Conservation (phyloP, 2,888 invertebrate species). For the Drosophila anomelani region DNA sequence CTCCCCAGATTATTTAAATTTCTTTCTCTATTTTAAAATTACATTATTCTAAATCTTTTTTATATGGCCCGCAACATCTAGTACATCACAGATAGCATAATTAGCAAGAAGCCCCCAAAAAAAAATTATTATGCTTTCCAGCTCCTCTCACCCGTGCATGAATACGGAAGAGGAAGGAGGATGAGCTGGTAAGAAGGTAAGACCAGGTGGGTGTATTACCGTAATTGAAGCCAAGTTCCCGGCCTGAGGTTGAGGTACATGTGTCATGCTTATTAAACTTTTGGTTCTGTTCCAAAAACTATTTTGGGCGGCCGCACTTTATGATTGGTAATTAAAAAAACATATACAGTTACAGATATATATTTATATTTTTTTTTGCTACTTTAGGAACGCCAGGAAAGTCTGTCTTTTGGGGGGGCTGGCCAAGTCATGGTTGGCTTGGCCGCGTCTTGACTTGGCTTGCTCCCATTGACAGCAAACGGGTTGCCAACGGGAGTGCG, state of each 20-base stretch:
- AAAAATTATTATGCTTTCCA: constrained; percentile 34
- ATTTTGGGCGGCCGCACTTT: constrained; percentile 65
- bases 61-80: constrained; percentile 17
- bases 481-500: constrained; percentile 39
- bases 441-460: constrained; percentile 54
- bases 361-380: constrained; percentile 20
- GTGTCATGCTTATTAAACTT: constrained; percentile 74
- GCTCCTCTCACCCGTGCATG: constrained; percentile 24
- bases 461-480: constrained; percentile 44
- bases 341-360: constrained; percentile 5
- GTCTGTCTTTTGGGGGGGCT: constrained; percentile 43
- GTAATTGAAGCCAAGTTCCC: constrained; percentile 38
- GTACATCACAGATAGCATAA: constrained; percentile 44
- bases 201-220: constrained; percentile 39
- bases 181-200: neutral
- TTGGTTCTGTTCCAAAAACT: constrained; percentile 78
- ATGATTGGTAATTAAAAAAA: constrained; percentile 67
- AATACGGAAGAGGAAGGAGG: neutral
- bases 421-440: constrained; percentile 49
- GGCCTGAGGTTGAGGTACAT: constrained; percentile 10
- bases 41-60: constrained; percentile 29
- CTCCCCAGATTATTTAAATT: neutral
- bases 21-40: neutral
- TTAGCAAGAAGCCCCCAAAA: constrained; percentile 26
- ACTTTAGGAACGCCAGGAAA: constrained; percentile 17